Evolutionary conservation across 2,888 invertebrate genomes (phyloP), one percentile per base, ranked within the genome.

Genomic region (Octodonta nipae): DNA sequence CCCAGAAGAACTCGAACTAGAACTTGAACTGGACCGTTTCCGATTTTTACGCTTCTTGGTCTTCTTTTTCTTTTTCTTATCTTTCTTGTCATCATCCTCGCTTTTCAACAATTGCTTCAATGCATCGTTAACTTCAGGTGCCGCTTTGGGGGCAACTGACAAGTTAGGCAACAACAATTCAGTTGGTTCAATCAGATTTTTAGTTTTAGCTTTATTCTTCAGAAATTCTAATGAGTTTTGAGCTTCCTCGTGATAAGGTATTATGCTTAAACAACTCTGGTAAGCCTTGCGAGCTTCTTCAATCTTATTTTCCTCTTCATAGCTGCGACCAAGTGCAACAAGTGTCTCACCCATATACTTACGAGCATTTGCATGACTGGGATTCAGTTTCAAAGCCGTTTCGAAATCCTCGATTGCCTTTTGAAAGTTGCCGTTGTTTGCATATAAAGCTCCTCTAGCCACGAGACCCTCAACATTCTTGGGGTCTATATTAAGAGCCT

Each of bases 351-450:
- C 84, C 68, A 91, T 77, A 63, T 93, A 95, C 59, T 89, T 91
- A 35, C 85, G 75, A 16, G 92, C 93, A 64, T 93, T 93, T 2
- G 80, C 79, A 61, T 95, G 93, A 41, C 77, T 82, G 1, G 84
- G 82, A 63, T 93, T 88, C 26, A 87, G 60, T 58, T 84, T 81
- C 22, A 93, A 61, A 3, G 93, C 92, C 13, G 81, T 80, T 62
- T 92, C 89, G 61, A 95, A 91, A 60, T 95, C 93, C 49, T 86
- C 85, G 43, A 93, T 84, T 1, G 93, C 93, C 57, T 87, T 87
- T 49, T 84, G 79, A 62, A 88, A 92, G 50, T 83, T 88, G 42
- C 89, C 89, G 55, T 85, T 86, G 59, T 93, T 93, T 7, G 93
- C 93, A 58, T 86, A 89, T 49, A 91, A 64, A 14, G 89, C 89